Evolutionary conservation across 2,888 invertebrate genomes (phyloP), one percentile per base, ranked within the genome.

Genomic region (Poecilus cupreus): DNA sequence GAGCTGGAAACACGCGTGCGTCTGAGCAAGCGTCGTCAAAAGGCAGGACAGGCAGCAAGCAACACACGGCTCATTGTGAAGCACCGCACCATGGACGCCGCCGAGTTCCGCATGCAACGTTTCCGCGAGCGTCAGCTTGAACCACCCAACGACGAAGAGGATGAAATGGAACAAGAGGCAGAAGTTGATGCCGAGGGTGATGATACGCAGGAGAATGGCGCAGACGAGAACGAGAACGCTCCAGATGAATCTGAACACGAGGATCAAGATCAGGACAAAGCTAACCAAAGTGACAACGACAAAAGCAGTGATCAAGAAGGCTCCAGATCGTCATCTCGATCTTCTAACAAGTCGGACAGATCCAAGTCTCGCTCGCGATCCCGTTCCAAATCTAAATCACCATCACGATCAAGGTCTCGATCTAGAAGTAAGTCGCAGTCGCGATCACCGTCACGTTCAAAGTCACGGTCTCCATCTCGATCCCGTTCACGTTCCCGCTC

Each of bases 1-100:
- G 98, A 98, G 89, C 87, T 98, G 84, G 98, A 98, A 89, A 98
- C 98, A 0, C 94, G 98, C 79, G 98, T 98, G 82, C 94, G 98
- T 3, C 91, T 98, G 82, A 98, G 96, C 84, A 98, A 98, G 89
- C 93, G 98, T 11, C 92, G 98, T 74, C 96, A 97, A 68, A 94
- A 95, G 85, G 91, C 91, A 80, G 94, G 92, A 80, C 81, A 91
- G 89, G 6, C 91, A 87, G 76, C 94, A 91, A 83, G 94, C 60
- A 94, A 96, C 85, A 96, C 97, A 0, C 90, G 96, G 72, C 91
- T 98, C 51, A 95, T 98, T 46, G 98, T 98, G 1, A 95, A 96
- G 74, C 98, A 98, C 89, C 91, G 98, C 46, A 94, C 96, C 3
- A 91, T 98, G 85, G 95, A 95, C 87, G 95, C 94, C 0, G 91